phyloP scores from a whole-genome alignment of 2,797 vertebrate species.

The Selene dorsalis region DNA sequence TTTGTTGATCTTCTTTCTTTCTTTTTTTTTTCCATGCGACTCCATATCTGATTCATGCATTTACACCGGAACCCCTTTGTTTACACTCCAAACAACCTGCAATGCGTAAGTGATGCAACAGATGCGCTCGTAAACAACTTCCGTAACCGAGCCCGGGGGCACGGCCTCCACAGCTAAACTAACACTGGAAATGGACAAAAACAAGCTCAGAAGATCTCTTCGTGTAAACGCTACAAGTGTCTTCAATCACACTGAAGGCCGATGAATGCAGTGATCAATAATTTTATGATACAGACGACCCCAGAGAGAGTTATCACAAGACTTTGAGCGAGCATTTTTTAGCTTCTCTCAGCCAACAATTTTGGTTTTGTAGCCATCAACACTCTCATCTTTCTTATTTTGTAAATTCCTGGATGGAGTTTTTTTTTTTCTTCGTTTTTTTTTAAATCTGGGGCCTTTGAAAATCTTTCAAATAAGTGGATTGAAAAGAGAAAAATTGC shows the following conservation, averaged over 20 bases:
- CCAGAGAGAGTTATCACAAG: background rate
- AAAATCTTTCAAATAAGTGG: background rate
- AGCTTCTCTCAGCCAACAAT: background rate
- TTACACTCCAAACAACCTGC: constrained; percentile 50
- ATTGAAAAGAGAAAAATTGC: background rate
- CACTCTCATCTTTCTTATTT: background rate
- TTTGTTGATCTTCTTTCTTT: constrained; percentile 26
- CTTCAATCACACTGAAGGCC: background rate
- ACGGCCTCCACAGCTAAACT: background rate
- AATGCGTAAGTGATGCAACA: constrained; percentile 9
- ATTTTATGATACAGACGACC: background rate
- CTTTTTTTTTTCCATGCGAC: background rate
- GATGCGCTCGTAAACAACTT: constrained; percentile 22
- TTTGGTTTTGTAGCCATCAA: background rate
- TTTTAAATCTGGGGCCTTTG: too few species aligned
- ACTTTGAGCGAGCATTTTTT: background rate
- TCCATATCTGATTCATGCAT: constrained; percentile 47
- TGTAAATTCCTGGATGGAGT: background rate
- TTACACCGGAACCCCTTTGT: constrained; percentile 38
- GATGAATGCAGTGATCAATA: background rate
- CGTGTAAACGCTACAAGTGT: background rate
- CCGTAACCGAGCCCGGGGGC: background rate
- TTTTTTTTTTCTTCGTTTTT: too few species aligned
- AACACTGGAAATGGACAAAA: background rate
- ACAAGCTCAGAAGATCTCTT: too few species aligned